Evolutionary conservation across 1,140 invertebrate species (phyloP), one percentile per base, ranked within the genome.

Genomic region (Drosophila simulans): DNA sequence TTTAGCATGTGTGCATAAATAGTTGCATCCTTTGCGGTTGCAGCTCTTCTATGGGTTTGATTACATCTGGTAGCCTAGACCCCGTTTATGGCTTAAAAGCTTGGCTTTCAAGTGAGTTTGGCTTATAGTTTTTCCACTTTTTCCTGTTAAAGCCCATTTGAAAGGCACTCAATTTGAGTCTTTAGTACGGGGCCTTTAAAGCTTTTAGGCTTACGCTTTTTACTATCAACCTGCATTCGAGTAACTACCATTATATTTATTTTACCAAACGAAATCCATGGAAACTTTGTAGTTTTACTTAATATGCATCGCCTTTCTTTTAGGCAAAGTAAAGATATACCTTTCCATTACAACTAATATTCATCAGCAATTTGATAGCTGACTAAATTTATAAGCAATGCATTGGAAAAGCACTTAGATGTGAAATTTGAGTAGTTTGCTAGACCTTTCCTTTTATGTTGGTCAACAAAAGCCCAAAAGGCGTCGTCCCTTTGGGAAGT

Each of bases 1-100:
- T 77, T 73, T 59, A 80, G 77, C 77, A 43, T 17, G 17, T 69
- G 63, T 55, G 54, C 80, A 82, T 63, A 63, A 69, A 63, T 57
- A 25, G 53, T 58, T 57, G 53, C 60, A 80, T 60, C 66, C 43
- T 65, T 55, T 12, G 15, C 31, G 37, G 31, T 25, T 34, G 51
- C 49, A 46, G 37, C 27, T 34, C 15, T 12, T 55, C 20, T 31
- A 65, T 46, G 46, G 46, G 10, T 73, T 57, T 43, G 35, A 37
- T 48, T 39, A 52, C 53, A 55, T 64, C 39, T 64, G 46, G 10
- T 34, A 58, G 72, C 45, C 45, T 48, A 27, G 20, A 46, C 43
- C 43, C 20, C 12, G 20, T 46, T 46, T 46, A 10, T 8, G 22
- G 0, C 27, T 48, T 48, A 22, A 8, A 27, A n/a, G 12, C 12